Evolutionary conservation across 2,888 invertebrate species (phyloP), one percentile per base, ranked within the genome.

Genomic region (Invenusta paracnida): DNA sequence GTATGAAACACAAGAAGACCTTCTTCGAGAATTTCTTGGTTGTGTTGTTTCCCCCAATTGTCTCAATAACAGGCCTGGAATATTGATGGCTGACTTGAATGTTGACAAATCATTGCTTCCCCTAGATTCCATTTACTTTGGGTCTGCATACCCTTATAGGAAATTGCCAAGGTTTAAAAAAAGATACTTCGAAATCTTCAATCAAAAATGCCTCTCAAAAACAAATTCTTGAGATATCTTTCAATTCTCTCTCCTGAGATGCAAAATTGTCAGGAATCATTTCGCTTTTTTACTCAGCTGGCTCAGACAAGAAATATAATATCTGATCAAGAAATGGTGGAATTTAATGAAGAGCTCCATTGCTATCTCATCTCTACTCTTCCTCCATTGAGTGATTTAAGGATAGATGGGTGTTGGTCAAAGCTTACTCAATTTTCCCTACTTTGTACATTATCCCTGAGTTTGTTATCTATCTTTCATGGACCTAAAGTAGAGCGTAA

Each of bases 161-260:
- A 17, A 48, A 48, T 48, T 48, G 48, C 48, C 48, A 73, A 23
- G 17, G 73, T 73, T 73, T 13, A 73, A 73, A 73, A 5, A 73
- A 73, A 73, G 73, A 5, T 23, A 73, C 73, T n/a, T 73, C 27
- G 25, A 73, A 25, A 48, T 48, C 73, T 73, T 13, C 73, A 73
- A 25, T 23, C 25, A 5, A 73, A 73, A 73, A 73, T 73, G 73
- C 73, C 73, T 73, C 73, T 73, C 5, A 73, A 73, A 73, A 73
- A 73, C 73, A 73, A 73, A 73, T 73, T 73, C 73, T 73, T 73
- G 73, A 25, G 73, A 23, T 23, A 73, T 73, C 73, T 73, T 73
- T 73, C 73, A 73, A 73, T 73, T 73, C 73, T 73, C 73, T 73
- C 73, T 73, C 73, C 73, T 73, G 73, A 73, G 17, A 73, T 73